Conservation (phyloP, 2,113 vertebrate genomes). For the Semicossyphus pulcher region DNA sequence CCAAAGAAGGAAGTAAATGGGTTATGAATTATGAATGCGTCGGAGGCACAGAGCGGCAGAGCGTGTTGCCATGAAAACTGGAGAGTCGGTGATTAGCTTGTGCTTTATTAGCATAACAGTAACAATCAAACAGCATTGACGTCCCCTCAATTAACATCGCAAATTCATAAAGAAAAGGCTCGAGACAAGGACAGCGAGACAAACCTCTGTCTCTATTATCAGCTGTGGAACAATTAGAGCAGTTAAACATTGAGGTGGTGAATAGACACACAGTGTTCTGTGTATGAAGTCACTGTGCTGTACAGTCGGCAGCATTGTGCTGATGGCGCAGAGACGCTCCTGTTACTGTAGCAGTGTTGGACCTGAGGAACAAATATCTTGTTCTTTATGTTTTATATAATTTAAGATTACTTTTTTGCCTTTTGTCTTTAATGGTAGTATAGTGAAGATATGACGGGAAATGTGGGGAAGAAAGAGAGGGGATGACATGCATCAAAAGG, state of each 20-base stretch:
- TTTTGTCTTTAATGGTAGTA: no score
- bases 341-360: neutral
- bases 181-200: no score
- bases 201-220: no score
- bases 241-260: neutral
- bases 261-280: neutral
- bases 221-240: no score
- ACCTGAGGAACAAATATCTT: no score
- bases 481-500: no score
- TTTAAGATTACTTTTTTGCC: no score
- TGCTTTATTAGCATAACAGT: neutral
- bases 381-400: no score
- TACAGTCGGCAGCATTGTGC: constrained; percentile 40
- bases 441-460: no score
- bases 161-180: no score
- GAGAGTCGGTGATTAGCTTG: neutral
- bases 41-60: neutral
- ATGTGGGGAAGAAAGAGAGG: no score
- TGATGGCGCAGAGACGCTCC: neutral
- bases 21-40: constrained; percentile 37
- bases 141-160: neutral
- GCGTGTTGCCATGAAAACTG: constrained; percentile 25
- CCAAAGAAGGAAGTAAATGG: constrained; percentile 8
- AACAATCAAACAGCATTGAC: neutral
- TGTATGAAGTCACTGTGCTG: constrained; percentile 25